phyloP scores from a whole-genome alignment of 2,113 vertebrate species.

The Nibea coibor region DNA sequence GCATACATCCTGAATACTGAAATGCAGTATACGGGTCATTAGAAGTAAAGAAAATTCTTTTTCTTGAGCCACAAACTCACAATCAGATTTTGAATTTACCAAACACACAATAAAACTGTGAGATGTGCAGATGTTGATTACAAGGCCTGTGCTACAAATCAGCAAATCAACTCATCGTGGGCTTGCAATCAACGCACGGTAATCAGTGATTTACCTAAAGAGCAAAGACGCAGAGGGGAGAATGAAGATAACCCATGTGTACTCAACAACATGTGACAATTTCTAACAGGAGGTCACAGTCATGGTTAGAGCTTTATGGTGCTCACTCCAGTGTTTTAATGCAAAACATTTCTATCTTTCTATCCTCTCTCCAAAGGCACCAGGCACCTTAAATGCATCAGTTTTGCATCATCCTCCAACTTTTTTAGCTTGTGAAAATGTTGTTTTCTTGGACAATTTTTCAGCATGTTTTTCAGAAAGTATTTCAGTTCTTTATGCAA shows the following conservation, averaged over 20 bases:
- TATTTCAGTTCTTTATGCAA: no score
- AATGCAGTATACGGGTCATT: constrained; percentile 9
- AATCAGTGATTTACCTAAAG: constrained; percentile 29
- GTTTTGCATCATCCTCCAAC: no score
- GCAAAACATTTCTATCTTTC: no score
- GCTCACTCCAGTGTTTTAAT: no score
- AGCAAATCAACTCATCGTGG: constrained; percentile 27
- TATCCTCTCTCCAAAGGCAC: no score
- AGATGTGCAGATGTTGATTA: constrained; percentile 39
- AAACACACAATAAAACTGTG: background rate
- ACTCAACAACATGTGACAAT: background rate
- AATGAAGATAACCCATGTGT: background rate
- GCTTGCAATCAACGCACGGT: constrained; percentile 47
- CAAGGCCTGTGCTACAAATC: background rate
- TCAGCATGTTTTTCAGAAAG: no score
- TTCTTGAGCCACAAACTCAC: background rate
- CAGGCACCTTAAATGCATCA: no score
- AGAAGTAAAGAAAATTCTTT: background rate
- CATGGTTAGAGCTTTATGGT: background rate
- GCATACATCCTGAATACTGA: constrained; percentile 26
- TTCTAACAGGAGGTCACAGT: background rate
- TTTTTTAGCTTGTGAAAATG: no score
- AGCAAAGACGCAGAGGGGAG: background rate
- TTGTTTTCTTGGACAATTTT: no score
- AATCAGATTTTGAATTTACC: constrained; percentile 17